Evolutionary conservation across 2,113 vertebrate species (phyloP), one percentile per base, ranked within the genome.

Genomic region (Nematolebias whitei): DNA sequence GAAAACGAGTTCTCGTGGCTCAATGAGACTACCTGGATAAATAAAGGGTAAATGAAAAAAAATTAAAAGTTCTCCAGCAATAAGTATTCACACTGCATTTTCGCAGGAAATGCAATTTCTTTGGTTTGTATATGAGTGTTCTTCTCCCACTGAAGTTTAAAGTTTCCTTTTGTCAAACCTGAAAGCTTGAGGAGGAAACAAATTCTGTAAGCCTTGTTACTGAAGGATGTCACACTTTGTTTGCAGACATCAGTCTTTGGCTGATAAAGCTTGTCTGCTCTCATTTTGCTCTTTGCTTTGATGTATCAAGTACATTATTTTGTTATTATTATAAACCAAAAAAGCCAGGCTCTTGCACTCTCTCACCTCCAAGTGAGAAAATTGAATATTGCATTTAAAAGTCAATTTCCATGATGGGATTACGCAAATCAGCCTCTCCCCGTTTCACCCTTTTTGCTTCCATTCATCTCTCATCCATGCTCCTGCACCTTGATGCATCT

Each of bases 321-420:
- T 92, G 90, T 92, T 92, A 90, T 92, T 92, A 89, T 90, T 87
- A 90, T 91, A 88, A 90, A 85, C 80, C 73, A 73, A 87, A 88
- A 87, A 88, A 85, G 76, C 71, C 50, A 32, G 51, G 43, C 66
- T 52, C 62, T 52, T 47, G 68, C 67, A 53, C 57, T 54, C 68
- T 49, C 83, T 69, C 63, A 63, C 71, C 69, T 82, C 60, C 80
- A 78, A 67, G 79, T 85, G 79, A 44, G 24, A 63, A 92, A 92
- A 93, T 93, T 91, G 89, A 93, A 93, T 92, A 89, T 92, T 91
- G 85, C 87, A 88, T 91, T 93, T 93, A 92, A 92, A 92, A 93
- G 89, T 90, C 86, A 89, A 91, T 93, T 93, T 92, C 84, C 80
- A 82, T 82, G 77, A 93, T 86, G 83, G 92, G 88, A 93, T 93